A percentile compares a stretch with the other conserved stretches of the same genome.
phyloP scores from a whole-genome alignment of 2,888 invertebrate species.

The Megaustenia siamemsis region DNA sequence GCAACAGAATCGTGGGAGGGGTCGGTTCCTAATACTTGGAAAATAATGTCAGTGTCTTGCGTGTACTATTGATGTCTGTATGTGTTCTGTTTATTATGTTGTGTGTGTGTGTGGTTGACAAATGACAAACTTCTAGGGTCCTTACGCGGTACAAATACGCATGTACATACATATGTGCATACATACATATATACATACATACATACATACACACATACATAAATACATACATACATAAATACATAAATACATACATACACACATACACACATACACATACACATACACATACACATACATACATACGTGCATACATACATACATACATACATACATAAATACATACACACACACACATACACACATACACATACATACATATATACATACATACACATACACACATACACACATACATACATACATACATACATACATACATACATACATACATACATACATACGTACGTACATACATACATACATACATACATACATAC shows the following conservation, averaged over 20 bases:
- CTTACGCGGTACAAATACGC: too few relatives aligned
- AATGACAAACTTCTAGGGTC: too few relatives aligned
- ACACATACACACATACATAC: slow-evolving; percentile 13
- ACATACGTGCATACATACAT: slow-evolving; percentile 15
- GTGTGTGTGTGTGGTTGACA: too few relatives aligned
- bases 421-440: not conserved
- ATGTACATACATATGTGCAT: not conserved
- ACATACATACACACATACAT: slow-evolving; percentile 45
- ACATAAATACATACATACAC: too few relatives aligned
- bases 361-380: slow-evolving; percentile 22
- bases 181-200: slow-evolving; percentile 34
- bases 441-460: not conserved
- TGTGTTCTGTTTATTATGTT: too few relatives aligned
- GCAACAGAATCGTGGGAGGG: too few relatives aligned
- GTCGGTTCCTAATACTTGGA: too few relatives aligned
- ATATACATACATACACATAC: slow-evolving; percentile 21
- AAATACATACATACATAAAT: too few relatives aligned
- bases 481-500: slow-evolving; percentile 17
- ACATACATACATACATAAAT: too few relatives aligned
- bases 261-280: slow-evolving; percentile 4
- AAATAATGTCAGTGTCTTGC: too few relatives aligned
- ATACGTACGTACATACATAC: slow-evolving; percentile 18
- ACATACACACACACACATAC: too few relatives aligned
- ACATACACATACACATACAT: slow-evolving; percentile 18
- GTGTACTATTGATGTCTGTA: too few relatives aligned